Evolutionary conservation across 2,113 vertebrate genomes (phyloP), one percentile per base, ranked within the genome.

Genomic region (Ammodytes marinus): DNA sequence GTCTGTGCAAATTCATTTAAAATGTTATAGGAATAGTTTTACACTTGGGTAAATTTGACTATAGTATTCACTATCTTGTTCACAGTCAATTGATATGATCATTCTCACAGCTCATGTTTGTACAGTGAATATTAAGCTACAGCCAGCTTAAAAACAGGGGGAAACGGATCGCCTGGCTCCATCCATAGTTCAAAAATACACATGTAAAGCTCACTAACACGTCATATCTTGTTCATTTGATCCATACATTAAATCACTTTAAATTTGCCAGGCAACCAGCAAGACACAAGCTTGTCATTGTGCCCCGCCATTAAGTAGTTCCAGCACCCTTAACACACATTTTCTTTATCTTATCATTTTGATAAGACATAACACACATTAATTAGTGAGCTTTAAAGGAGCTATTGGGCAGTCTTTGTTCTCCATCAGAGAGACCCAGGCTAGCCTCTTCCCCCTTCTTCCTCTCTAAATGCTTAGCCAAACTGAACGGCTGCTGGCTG

Each of bases 11-110:
- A 8, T 64, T 77, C 11, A 19, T 60, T 49, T 15, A 61, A 84
- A 65, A 27, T 79, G 58, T 67, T 60, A 57, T 53, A 59, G 40
- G 4, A 63, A 73, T 61, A 14, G 47, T 81, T 64, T 54, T 39
- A 64, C 6, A 71, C 35, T 57, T 50, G 47, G 17, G 52, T 72
- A 79, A 79, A 86, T 17, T 3, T 14, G 4, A 27, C 1, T 52
- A 27, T 27, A 27, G 27, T 9, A 6, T 52, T 47, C 3, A 40
- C 11, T 47, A 70, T 46, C 6, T 77, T 67, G 59, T 52, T 0
- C 4, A 59, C 15, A 19, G 12, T 27, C n/a, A 52, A 17, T 6
- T n/a, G 19, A 58, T 11, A 80, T 45, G n/a, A 45, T 47, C 27
- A 27, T 27, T 7, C 2, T 46, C 17, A 17, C 0, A 10, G 10